These are phyloP conservation scores for Petaurus breviceps DNA, from an alignment of 2,113 vertebrate species.

Conservation along the genomic window DNA sequence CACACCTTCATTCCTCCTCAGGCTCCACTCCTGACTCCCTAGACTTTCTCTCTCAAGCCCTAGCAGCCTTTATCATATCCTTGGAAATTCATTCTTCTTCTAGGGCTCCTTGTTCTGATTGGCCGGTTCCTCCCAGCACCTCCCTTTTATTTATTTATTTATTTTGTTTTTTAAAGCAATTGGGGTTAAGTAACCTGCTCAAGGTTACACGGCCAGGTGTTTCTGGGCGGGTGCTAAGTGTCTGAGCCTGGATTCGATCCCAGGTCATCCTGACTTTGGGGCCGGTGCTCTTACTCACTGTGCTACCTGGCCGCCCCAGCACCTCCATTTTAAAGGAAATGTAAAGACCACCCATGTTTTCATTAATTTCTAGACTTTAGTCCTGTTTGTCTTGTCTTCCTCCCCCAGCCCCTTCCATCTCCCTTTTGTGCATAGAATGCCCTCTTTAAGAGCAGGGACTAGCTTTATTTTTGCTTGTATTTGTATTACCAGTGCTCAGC, in stretches of 20 bases:
- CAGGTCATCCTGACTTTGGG: too few species aligned
- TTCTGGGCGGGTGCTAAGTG: too few species aligned
- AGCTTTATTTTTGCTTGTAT: neutral
- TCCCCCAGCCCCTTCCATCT: neutral
- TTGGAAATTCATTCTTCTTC: neutral
- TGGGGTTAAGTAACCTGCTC: too few species aligned
- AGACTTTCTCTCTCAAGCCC: neutral
- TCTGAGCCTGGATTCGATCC: too few species aligned
- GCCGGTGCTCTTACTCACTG: too few species aligned
- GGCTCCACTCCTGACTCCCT: neutral
- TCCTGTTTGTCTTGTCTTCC: neutral
- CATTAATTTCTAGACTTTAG: neutral
- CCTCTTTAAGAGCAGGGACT: neutral
- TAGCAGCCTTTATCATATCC: neutral
- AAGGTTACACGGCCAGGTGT: too few species aligned
- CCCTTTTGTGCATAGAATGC: neutral
- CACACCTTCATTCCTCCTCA: neutral
- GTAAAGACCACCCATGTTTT: neutral
- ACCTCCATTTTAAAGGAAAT: neutral
- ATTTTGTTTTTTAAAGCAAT: too few species aligned
- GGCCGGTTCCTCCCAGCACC: neutral
- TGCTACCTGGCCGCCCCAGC: too few species aligned
- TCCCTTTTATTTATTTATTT: too few species aligned
- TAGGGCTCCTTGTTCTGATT: neutral
- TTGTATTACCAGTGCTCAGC: neutral